Conservation (phyloP, 2,113 vertebrate genomes). For the Nothoprocta perdicaria region DNA sequence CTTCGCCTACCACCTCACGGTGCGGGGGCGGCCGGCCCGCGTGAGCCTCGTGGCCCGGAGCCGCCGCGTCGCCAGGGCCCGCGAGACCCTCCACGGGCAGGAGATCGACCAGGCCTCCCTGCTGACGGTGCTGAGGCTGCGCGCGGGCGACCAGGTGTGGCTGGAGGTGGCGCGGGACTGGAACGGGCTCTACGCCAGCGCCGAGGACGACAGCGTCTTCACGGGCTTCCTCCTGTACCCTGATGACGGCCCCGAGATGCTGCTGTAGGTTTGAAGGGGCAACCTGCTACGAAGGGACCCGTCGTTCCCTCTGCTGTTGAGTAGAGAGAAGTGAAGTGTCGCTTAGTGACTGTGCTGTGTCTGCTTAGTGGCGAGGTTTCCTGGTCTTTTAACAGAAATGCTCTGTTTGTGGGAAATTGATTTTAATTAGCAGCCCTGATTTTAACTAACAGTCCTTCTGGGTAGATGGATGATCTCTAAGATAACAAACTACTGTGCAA, state of each 20-base stretch:
- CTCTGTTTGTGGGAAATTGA: not conserved
- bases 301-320: not conserved
- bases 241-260: slow-evolving; percentile 64
- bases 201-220: slow-evolving; percentile 94
- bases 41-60: slow-evolving; percentile 88
- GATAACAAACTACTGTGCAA: not conserved
- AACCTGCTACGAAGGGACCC: fast-evolving
- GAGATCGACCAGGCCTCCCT: slow-evolving; percentile 95
- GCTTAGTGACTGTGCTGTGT: too few relatives aligned
- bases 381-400: not conserved
- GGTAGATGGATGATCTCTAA: not conserved
- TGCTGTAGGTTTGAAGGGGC: slow-evolving; percentile 4
- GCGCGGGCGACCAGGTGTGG: slow-evolving; percentile 91
- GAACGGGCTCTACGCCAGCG: slow-evolving; percentile 91
- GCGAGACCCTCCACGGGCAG: slow-evolving; percentile 92
- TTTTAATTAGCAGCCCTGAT: not conserved
- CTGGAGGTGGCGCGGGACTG: slow-evolving; percentile 92
- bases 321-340: not conserved
- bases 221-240: slow-evolving; percentile 93
- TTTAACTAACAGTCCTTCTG: not conserved
- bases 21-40: slow-evolving; percentile 88
- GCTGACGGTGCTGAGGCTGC: slow-evolving; percentile 86
- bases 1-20: slow-evolving; percentile 93
- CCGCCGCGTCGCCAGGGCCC: slow-evolving; percentile 83
- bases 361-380: not conserved